A percentile compares a stretch with the other conserved stretches of the same genome.
phyloP scores from a whole-genome alignment of 2,888 invertebrate species.

The Agrotis ipsilon region DNA sequence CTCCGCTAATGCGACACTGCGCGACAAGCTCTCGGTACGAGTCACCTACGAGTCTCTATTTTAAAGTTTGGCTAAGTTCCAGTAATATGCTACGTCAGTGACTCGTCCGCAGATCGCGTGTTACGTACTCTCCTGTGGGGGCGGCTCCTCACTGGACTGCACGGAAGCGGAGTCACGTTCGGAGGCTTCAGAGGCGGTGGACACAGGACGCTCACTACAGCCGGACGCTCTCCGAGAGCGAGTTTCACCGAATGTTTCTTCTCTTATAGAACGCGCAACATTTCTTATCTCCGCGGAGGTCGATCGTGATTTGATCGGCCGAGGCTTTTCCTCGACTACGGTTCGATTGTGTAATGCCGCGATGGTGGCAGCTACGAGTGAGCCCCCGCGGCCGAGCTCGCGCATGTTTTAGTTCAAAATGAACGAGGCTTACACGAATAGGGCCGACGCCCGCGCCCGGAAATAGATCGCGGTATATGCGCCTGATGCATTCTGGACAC shows the following conservation, averaged over 20 bases:
- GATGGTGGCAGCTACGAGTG: constrained; percentile 92
- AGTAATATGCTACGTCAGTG: constrained; percentile 87
- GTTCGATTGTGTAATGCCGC: constrained; percentile 87
- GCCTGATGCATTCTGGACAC: constrained; percentile 86
- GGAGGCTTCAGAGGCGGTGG: constrained; percentile 88
- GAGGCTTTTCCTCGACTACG: constrained; percentile 81
- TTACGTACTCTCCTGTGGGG: constrained; percentile 89
- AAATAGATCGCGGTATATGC: constrained; percentile 88
- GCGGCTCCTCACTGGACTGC: constrained; percentile 89
- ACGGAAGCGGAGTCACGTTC: constrained; percentile 89
- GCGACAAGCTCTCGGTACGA: constrained; percentile 87
- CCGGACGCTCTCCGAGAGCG: constrained; percentile 80
- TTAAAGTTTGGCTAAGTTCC: constrained; percentile 89
- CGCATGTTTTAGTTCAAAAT: constrained; percentile 90
- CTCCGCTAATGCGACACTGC: constrained; percentile 88
- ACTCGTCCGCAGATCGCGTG: constrained; percentile 83
- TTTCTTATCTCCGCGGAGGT: constrained; percentile 77
- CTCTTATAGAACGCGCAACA: constrained; percentile 73
- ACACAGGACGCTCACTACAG: constrained; percentile 86
- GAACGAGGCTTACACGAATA: constrained; percentile 85
- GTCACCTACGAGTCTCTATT: constrained; percentile 89
- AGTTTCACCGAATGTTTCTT: constrained; percentile 76
- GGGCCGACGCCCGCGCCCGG: constrained; percentile 88
- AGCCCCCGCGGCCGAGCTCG: constrained; percentile 90
- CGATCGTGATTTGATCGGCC: constrained; percentile 79